A percentile compares a stretch with the other conserved stretches of the same genome.
Evolutionary conservation across 2,113 vertebrate species (phyloP).

Genomic region (Syrmaticus mikado): DNA sequence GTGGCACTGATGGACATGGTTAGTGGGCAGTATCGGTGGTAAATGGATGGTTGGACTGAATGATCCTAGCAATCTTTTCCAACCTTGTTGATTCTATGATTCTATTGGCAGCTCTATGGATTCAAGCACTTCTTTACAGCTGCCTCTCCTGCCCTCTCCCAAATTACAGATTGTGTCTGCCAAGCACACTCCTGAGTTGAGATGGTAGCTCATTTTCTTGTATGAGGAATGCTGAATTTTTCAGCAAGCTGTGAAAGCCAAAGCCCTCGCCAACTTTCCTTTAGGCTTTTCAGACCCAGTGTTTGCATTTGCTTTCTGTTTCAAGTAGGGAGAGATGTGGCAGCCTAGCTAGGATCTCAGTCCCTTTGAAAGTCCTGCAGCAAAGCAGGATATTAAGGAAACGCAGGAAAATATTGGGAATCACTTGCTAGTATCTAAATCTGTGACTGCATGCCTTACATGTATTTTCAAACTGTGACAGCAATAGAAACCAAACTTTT

Average conservation of each 20-base stretch:
- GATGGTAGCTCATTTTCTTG: not conserved
- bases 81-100: no score
- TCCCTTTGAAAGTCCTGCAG: not conserved
- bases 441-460: not conserved
- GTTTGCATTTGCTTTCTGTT: conserved; percentile 45
- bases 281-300: not conserved
- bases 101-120: not conserved
- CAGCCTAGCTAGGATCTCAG: not conserved
- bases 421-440: not conserved
- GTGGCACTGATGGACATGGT: no score
- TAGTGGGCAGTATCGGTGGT: no score
- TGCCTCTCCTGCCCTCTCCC: not conserved
- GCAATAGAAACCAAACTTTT: not conserved
- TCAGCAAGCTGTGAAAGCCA: conserved; percentile 27
- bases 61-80: no score
- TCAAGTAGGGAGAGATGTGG: not conserved
- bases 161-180: not conserved
- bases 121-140: not conserved
- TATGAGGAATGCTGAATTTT: conserved; percentile 41
- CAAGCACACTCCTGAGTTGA: not conserved
- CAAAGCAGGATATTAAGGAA: not conserved
- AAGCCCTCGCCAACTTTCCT: conserved; percentile 19
- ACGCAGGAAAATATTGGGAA: not conserved
- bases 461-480: not conserved
- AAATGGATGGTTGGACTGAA: no score